These are phyloP conservation scores for Baccha elongata DNA, from an alignment of 2,888 invertebrate genomes.

Conservation along the genomic window DNA sequence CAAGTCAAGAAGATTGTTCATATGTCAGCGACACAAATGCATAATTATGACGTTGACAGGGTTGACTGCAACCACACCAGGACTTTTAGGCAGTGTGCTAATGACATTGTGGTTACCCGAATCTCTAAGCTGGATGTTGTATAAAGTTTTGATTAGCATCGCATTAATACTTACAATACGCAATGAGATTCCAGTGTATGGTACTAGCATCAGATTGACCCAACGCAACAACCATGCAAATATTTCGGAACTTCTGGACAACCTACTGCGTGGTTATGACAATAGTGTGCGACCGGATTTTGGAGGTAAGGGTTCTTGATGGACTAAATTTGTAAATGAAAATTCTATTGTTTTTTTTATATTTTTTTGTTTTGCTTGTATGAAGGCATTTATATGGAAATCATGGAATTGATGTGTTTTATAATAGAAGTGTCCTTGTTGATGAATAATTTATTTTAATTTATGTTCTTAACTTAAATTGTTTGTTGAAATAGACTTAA, in stretches of 20 bases:
- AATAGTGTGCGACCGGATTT: slow-evolving; percentile 91
- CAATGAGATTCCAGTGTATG: slow-evolving; percentile 77
- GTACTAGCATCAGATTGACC: slow-evolving; percentile 78
- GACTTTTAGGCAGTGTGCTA: slow-evolving; percentile 50
- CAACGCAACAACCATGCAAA: slow-evolving; percentile 89
- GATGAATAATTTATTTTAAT: no score
- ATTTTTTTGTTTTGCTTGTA: not conserved
- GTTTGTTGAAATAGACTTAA: no score
- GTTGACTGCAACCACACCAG: slow-evolving; percentile 47
- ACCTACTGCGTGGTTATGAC: slow-evolving; percentile 90
- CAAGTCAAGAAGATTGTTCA: slow-evolving; percentile 57
- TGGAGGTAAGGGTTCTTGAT: slow-evolving; percentile 84
- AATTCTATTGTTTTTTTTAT: slow-evolving; percentile 33
- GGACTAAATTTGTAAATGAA: not conserved
- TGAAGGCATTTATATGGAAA: not conserved
- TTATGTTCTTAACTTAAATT: no score
- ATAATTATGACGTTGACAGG: slow-evolving; percentile 59
- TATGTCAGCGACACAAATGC: slow-evolving; percentile 68
- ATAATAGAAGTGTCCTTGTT: no score
- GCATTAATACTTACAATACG: slow-evolving; percentile 75
- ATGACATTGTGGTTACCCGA: slow-evolving; percentile 67
- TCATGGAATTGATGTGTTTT: no score
- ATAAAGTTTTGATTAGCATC: slow-evolving; percentile 75
- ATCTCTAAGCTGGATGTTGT: slow-evolving; percentile 72
- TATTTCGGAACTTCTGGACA: slow-evolving; percentile 89